These are phyloP conservation scores for Lagria hirta DNA, from an alignment of 2,888 invertebrate species.

Conservation along the genomic window DNA sequence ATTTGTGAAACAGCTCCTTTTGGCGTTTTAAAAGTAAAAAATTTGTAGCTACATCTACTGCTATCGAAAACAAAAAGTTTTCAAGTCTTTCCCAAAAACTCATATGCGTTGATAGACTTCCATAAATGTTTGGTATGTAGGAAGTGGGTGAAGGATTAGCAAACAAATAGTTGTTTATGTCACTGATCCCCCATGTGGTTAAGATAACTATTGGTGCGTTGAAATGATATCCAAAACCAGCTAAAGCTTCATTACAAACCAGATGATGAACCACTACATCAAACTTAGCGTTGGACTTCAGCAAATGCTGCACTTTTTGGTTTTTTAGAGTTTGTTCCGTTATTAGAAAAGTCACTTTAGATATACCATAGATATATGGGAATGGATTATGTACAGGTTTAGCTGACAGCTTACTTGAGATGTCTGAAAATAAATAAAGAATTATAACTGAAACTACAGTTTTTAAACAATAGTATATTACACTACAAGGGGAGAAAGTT, in stretches of 20 bases:
- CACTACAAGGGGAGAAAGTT: too few species aligned
- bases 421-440: too few species aligned
- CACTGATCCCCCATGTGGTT: constrained; percentile 50
- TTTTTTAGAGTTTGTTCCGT: constrained; percentile 45
- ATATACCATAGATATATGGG: too few species aligned
- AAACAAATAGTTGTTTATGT: constrained; percentile 54
- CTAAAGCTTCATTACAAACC: constrained; percentile 54
- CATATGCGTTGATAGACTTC: constrained; percentile 51
- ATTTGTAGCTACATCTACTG: constrained; percentile 1
- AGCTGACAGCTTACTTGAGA: too few species aligned
- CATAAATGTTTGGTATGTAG: constrained; percentile 47
- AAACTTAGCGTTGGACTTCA: constrained; percentile 42
- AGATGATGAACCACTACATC: constrained; percentile 51
- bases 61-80: constrained; percentile 51
- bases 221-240: constrained; percentile 46
- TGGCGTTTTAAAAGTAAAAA: too few species aligned
- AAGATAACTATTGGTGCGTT: constrained; percentile 44
- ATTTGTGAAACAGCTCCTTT: too few species aligned
- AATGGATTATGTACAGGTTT: too few species aligned
- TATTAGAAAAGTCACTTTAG: constrained; percentile 3
- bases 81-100: constrained; percentile 57
- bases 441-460: too few species aligned
- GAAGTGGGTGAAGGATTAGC: constrained; percentile 55
- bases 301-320: constrained; percentile 47
- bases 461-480: too few species aligned